phyloP scores from a whole-genome alignment of 2,888 invertebrate genomes.

The Epistrophe eligans region DNA sequence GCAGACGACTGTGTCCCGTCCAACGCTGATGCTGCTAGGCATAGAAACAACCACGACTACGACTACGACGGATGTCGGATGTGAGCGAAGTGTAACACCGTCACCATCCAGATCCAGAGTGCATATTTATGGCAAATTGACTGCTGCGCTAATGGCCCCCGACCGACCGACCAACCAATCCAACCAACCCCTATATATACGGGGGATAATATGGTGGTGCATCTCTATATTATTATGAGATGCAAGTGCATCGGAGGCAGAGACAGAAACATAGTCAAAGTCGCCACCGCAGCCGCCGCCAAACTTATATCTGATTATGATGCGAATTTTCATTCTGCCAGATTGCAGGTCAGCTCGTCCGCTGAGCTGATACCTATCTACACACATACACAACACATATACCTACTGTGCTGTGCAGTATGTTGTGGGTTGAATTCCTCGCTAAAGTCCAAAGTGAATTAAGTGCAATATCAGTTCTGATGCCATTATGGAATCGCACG shows the following conservation, averaged over 20 bases:
- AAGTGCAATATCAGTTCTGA: constrained; percentile 76
- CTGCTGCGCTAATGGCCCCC: constrained; percentile 66
- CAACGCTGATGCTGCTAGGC: constrained; percentile 44
- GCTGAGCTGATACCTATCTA: constrained; percentile 23
- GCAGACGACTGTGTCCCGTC: constrained; percentile 64
- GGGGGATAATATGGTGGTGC: neutral
- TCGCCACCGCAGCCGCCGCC: constrained; percentile 68
- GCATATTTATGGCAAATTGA: constrained; percentile 67
- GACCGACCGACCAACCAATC: constrained; percentile 35
- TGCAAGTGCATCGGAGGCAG: constrained; percentile 52
- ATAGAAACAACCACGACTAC: constrained; percentile 54
- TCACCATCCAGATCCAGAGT: constrained; percentile 57
- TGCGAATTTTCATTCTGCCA: constrained; percentile 74
- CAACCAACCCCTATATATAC: constrained; percentile 8
- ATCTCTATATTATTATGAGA: constrained; percentile 38
- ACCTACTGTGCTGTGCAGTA: constrained; percentile 3
- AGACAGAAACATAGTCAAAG: constrained; percentile 12
- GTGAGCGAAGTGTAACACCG: constrained; percentile 73
- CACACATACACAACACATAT: too few relatives aligned
- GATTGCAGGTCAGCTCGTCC: constrained; percentile 68
- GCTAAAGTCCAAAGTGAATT: constrained; percentile 75
- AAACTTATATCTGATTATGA: constrained; percentile 78
- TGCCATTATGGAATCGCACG: constrained; percentile 76
- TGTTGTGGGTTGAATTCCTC: constrained; percentile 19
- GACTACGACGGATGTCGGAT: constrained; percentile 74